Evolutionary conservation across 2,113 vertebrate species (phyloP).

Genomic region (Phalacrocorax carbo): DNA sequence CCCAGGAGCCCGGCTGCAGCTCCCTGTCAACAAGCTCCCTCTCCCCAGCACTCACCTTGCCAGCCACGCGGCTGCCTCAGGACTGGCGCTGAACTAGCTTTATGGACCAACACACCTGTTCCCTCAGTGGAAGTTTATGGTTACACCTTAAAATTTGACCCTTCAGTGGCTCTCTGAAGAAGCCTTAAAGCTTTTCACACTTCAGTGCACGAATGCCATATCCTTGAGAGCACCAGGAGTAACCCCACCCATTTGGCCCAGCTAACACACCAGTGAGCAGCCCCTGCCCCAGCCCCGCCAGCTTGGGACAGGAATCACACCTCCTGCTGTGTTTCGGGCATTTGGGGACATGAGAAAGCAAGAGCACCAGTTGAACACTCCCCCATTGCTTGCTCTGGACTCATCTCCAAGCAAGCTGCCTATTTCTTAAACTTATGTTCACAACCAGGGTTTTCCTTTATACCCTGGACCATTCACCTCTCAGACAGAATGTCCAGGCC

Average conservation of each 20-base stretch:
- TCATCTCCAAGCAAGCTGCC: fast-evolving
- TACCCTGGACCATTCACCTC: fast-evolving
- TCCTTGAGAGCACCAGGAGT: fast-evolving
- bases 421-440: fast-evolving
- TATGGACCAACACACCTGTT: fast-evolving
- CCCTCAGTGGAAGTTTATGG: fast-evolving
- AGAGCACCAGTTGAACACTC: fast-evolving
- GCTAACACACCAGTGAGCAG: fast-evolving
- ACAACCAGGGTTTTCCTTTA: too few species aligned
- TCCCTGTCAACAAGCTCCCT: fast-evolving
- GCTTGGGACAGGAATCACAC: fast-evolving
- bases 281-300: not conserved
- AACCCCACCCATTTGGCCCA: fast-evolving
- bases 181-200: fast-evolving
- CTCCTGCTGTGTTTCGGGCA: fast-evolving
- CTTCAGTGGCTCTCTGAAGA: fast-evolving
- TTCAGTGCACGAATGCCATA: fast-evolving
- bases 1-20: not conserved
- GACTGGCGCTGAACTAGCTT: fast-evolving
- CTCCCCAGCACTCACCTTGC: too few species aligned
- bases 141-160: not conserved
- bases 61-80: fast-evolving
- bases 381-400: fast-evolving
- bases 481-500: fast-evolving
- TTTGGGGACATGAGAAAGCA: fast-evolving